Base-by-base conservation (phyloP, 2,113 vertebrate genomes). In the Mormoops blainvillei region DNA sequence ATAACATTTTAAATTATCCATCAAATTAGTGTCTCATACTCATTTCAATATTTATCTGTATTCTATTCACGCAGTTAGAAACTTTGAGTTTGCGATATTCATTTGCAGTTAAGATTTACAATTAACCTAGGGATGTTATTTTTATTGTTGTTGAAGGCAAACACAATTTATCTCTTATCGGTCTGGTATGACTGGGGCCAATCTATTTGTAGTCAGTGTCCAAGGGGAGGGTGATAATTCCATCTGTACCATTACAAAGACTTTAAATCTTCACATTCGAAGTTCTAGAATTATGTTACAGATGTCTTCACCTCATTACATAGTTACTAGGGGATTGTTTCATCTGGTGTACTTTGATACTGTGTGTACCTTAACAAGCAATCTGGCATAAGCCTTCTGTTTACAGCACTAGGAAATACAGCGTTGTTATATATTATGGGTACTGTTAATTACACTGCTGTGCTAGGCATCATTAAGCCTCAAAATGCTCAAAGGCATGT, bases 311-410 rank as follows among this genome's bases (percentile, higher is more conserved):
- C 94, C 97, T 98, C 98, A 96, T 98, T 98, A 98, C 26, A 50
- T 41, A 91, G 97, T 97, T 98, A 84, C 98, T 92, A 81, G 97
- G 98, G 98, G 98, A 98, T 97, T 97, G 87, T 96, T 97, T 98
- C 98, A 98, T 98, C 98, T 98, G 98, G 92, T 87, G 18, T 96
- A 71, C 91, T 98, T 95, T 97, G 93, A 96, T 98, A 92, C 93
- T 0, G 36, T 90, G 94, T 97, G 97, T 98, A 98, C 97, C 98
- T 98, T 98, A 98, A 98, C 98, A 98, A 98, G 97, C 98, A 98
- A 98, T 98, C 98, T 98, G 98, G 97, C 97, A 97, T 94, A 80
- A 97, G 96, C 98, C 98, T 98, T 98, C 98, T 98, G 98, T 98
- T 98, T 97, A 87, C 96, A 97, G 94, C 95, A 61, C 82, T 92